A percentile compares a stretch with the other conserved stretches of the same genome.
Evolutionary conservation across 2,888 invertebrate species (phyloP).

Genomic region (Oeneis ivallda): DNA sequence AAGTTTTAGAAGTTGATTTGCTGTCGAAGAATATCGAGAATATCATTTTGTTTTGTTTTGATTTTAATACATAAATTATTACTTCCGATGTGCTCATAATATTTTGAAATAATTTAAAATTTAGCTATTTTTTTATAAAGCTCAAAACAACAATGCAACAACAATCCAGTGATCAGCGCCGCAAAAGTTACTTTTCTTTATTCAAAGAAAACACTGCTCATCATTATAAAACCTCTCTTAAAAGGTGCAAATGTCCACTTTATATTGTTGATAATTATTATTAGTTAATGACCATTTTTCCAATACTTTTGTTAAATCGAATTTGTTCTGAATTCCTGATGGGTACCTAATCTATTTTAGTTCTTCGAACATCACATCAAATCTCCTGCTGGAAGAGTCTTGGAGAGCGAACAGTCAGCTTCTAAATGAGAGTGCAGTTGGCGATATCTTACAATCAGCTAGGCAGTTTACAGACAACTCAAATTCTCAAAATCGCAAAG

Average conservation of each 20-base stretch:
- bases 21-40: no score
- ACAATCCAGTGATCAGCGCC: neutral
- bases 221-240: slow-evolving; percentile 27
- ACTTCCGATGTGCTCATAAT: no score
- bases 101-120: no score
- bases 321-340: neutral
- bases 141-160: slow-evolving; percentile 6
- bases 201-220: slow-evolving; percentile 25
- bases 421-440: slow-evolving; percentile 36
- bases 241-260: slow-evolving; percentile 15
- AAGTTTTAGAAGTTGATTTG: no score
- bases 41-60: no score
- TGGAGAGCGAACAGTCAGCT: slow-evolving; percentile 51
- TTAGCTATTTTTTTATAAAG: no score
- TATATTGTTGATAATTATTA: no score
- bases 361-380: slow-evolving; percentile 56
- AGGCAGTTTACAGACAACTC: slow-evolving; percentile 47
- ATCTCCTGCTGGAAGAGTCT: slow-evolving; percentile 51
- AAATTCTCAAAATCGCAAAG: slow-evolving; percentile 43
- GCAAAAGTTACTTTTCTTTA: slow-evolving; percentile 13
- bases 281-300: neutral
- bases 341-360: slow-evolving; percentile 49
- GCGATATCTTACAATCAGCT: slow-evolving; percentile 49
- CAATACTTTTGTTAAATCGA: neutral
- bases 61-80: no score